These are phyloP conservation scores for Zaprionus kolodkinae DNA, from an alignment of 1,140 invertebrate genomes.

Conservation along the genomic window DNA sequence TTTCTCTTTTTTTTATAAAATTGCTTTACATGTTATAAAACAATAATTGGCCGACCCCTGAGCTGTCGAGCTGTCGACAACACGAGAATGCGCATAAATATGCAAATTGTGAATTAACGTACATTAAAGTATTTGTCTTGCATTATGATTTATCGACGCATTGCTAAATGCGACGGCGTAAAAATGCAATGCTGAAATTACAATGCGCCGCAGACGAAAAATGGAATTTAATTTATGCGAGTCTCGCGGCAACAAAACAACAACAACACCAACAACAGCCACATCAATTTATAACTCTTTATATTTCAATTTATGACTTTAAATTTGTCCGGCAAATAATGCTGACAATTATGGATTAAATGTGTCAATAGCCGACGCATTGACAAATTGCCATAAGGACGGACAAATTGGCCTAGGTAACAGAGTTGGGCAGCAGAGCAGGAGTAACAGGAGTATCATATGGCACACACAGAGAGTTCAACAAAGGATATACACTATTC, in stretches of 20 bases:
- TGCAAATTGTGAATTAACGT: constrained; percentile 73
- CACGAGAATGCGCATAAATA: constrained; percentile 46
- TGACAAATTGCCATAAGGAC: constrained; percentile 63
- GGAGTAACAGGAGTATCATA: constrained; percentile 13
- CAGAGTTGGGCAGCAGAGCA: too few relatives aligned
- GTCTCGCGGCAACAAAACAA: constrained; percentile 2
- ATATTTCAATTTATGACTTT: constrained; percentile 74
- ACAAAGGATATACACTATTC: background rate
- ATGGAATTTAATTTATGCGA: constrained; percentile 33
- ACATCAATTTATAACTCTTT: constrained; percentile 62
- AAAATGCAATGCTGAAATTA: constrained; percentile 49
- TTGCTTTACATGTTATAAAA: constrained; percentile 41
- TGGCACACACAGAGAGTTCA: background rate
- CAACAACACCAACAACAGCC: background rate
- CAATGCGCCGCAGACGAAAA: constrained; percentile 35
- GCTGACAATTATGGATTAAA: constrained; percentile 82
- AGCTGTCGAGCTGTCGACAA: constrained; percentile 28
- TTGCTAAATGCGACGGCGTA: constrained; percentile 18
- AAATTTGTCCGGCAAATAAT: constrained; percentile 77
- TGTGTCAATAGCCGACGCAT: constrained; percentile 72
- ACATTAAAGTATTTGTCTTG: constrained; percentile 72
- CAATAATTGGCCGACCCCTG: background rate
- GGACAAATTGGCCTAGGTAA: constrained; percentile 39
- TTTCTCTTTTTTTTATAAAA: constrained; percentile 14
- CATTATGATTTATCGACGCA: constrained; percentile 53